Conservation (phyloP, 1,140 invertebrate species). For the honey bee (Apis mellifera) region DNA sequence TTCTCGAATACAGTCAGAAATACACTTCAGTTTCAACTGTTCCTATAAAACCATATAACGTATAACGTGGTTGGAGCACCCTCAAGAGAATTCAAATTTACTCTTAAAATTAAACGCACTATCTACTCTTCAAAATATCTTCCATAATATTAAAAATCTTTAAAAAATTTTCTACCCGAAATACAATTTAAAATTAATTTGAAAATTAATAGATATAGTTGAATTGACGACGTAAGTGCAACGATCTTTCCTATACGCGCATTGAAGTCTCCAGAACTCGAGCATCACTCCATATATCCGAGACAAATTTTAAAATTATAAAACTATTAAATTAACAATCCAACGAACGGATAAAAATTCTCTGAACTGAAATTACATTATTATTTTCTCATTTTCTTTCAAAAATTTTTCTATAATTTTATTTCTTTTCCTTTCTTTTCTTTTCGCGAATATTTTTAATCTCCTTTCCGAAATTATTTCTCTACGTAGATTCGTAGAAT, state of each 20-base stretch:
- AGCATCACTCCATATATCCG: background rate
- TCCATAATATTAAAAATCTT: too few species aligned
- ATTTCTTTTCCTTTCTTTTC: background rate
- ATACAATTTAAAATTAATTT: too few species aligned
- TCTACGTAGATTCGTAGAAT: too few species aligned
- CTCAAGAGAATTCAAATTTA: background rate
- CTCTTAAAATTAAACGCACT: background rate
- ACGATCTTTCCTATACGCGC: slow-evolving; percentile 7
- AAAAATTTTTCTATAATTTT: too few species aligned
- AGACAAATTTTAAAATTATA: background rate
- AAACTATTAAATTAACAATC: background rate
- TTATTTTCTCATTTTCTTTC: too few species aligned
- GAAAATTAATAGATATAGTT: background rate
- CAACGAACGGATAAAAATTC: background rate
- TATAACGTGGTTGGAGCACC: background rate
- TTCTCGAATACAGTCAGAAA: background rate
- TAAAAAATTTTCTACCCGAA: too few species aligned
- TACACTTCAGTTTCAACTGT: background rate
- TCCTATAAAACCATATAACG: background rate
- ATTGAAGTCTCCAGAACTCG: slow-evolving; percentile 16
- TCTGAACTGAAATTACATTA: too few species aligned
- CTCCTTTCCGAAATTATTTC: too few species aligned
- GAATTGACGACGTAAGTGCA: too few species aligned
- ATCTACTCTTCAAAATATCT: too few species aligned
- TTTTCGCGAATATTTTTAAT: background rate